phyloP scores from a whole-genome alignment of 2,113 vertebrate genomes.

The Geococcyx californianus region DNA sequence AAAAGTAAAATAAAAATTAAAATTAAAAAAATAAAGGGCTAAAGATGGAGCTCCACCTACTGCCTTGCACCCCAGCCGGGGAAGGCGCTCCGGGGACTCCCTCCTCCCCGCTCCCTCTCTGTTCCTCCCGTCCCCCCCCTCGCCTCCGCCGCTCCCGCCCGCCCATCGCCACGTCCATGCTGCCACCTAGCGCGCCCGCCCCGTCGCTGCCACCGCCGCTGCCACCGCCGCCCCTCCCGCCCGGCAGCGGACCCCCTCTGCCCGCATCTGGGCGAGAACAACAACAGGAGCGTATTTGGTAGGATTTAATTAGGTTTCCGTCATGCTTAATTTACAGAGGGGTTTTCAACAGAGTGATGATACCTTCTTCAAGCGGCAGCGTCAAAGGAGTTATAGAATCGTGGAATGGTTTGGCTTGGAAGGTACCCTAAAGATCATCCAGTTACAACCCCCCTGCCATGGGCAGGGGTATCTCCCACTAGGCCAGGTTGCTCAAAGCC shows the following conservation, averaged over 20 bases:
- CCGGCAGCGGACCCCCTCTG: too few relatives aligned
- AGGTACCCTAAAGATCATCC: too few relatives aligned
- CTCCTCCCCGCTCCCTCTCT: not conserved
- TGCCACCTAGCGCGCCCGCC: constrained; percentile 76
- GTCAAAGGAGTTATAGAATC: too few relatives aligned
- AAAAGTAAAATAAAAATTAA: too few relatives aligned
- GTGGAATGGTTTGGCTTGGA: too few relatives aligned
- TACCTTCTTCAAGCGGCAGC: too few relatives aligned
- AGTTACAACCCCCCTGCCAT: too few relatives aligned
- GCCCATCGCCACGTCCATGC: constrained; percentile 74
- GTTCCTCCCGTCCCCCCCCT: too few relatives aligned
- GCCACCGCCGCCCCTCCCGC: too few relatives aligned
- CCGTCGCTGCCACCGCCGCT: not conserved
- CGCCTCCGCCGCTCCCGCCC: not conserved
- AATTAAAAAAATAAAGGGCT: not conserved
- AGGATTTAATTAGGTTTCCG: not conserved
- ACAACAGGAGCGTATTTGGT: accelerated
- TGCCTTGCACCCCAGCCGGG: not conserved
- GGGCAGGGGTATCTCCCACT: too few relatives aligned
- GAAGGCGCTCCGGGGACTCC: not conserved
- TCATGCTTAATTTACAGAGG: not conserved
- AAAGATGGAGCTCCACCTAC: not conserved
- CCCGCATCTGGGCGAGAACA: accelerated
- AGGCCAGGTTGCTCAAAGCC: too few relatives aligned
- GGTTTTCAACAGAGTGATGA: not conserved